Base-by-base conservation (phyloP, 1,140 invertebrate species). In the Drosophila nikananu region DNA sequence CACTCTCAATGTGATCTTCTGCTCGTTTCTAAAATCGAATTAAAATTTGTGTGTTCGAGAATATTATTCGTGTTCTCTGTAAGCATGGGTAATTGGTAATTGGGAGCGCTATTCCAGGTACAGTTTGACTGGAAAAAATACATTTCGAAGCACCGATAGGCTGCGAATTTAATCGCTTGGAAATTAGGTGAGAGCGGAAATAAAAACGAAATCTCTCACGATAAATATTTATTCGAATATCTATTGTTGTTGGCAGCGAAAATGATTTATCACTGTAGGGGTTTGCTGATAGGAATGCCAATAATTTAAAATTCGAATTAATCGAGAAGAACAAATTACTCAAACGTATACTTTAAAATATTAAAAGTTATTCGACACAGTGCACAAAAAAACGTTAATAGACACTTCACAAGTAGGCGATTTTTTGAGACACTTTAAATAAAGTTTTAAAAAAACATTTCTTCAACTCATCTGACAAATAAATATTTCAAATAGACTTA, bases 21-120 rank as follows among this genome's bases (percentile, higher is more conserved):
- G 60, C 64, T 63, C 63, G 42, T 65, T 80, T 91, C 80, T 82
- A 90, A 91, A 89, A 87, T 77, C 79, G 61, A 70, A 77, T 73
- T 64, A 61, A 79, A 48, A 65, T 64, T 25, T 54, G 75, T 65
- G 61, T 81, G 48, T 75, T 57, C 13, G 42, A 60, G 70, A 60
- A 35, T 79, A 82, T 55, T 68, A n/a, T 68, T 75, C 27, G 60
- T 57, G 52, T 66, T 55, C 25, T 42, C 61, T 71, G 78, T 83
- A 87, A 87, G 76, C 83, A 77, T 72, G 83, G 76, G 49, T 77
- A 80, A 87, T 87, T 70, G 54, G 35, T 25, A 39, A 57, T 57
- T 57, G 54, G 37, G 30, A 30, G 35, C 25, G 30, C 54, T 52
- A 32, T 62, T 57, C 19, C 64, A 66, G 54, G 42, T 52, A 25